A percentile compares a stretch with the other conserved stretches of the same genome.
Conservation (phyloP, 2,113 vertebrate genomes). For the Oncorhynchus keta region DNA sequence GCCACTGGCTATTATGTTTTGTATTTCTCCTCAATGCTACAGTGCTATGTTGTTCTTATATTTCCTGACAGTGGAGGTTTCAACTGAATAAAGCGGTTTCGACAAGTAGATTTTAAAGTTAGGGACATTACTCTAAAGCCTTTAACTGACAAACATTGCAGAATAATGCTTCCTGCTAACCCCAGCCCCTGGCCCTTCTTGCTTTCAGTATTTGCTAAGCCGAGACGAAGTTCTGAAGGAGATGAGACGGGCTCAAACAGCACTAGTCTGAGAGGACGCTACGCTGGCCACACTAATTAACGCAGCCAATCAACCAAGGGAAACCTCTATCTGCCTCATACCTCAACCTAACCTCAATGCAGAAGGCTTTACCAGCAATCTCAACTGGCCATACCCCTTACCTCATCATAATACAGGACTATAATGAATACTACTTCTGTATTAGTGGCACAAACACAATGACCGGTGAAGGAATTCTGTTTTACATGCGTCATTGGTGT, state of each 20-base stretch:
- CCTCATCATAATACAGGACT: background rate
- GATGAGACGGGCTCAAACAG: conserved; percentile 70
- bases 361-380: background rate
- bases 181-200: conserved; percentile 36
- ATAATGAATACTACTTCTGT: background rate
- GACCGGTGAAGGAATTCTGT: background rate
- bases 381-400: background rate
- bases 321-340: conserved; percentile 3
- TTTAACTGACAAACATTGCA: too few species aligned
- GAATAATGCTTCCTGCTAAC: conserved; percentile 43
- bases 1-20: too few species aligned
- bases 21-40: too few species aligned
- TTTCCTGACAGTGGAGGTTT: too few species aligned
- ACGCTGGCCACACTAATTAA: conserved; percentile 22
- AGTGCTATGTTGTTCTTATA: too few species aligned
- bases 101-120: too few species aligned
- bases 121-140: too few species aligned
- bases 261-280: conserved; percentile 64
- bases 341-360: background rate
- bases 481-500: background rate
- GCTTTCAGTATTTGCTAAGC: conserved; percentile 85
- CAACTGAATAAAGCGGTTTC: too few species aligned
- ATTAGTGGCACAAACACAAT: background rate
- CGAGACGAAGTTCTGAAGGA: conserved; percentile 82
- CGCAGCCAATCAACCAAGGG: conserved; percentile 26